Percentiles rank a stretch among this genome's conserved stretches.
Conservation (phyloP, 2,888 invertebrate species). For the Ligdia adustata region DNA sequence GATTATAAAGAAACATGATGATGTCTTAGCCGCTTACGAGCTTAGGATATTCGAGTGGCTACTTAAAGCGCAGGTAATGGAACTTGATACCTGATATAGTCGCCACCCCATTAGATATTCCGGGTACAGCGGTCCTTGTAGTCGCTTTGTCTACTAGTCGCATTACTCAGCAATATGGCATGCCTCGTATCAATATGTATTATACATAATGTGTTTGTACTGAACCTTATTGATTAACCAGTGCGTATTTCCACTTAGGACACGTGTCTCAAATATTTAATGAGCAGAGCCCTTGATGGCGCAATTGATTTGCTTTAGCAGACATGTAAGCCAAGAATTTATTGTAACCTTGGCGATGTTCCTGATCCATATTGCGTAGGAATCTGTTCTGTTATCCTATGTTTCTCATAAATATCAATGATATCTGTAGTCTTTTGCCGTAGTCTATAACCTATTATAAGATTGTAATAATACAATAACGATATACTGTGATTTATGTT, state of each 20-base stretch:
- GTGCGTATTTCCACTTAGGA: neutral
- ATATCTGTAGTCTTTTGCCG: too few species aligned
- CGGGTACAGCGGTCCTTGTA: neutral
- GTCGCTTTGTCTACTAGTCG: neutral
- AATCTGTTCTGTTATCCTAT: neutral
- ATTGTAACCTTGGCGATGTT: neutral
- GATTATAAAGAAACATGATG: too few species aligned
- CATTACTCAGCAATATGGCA: conserved; percentile 5
- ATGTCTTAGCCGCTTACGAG: too few species aligned
- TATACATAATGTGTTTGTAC: conserved; percentile 2
- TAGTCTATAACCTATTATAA: too few species aligned
- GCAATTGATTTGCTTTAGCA: conserved; percentile 1
- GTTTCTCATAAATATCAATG: too few species aligned
- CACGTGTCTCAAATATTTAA: conserved; percentile 5
- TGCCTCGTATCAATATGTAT: conserved; percentile 5
- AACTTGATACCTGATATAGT: too few species aligned
- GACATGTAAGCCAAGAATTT: neutral
- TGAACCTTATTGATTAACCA: conserved; percentile 8
- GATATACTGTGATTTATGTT: too few species aligned
- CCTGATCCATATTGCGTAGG: neutral
- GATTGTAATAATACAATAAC: too few species aligned
- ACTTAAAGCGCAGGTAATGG: too few species aligned
- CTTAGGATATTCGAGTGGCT: too few species aligned
- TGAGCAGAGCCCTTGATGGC: conserved; percentile 6
- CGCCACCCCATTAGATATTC: too few species aligned